phyloP scores from a whole-genome alignment of 2,113 vertebrate genomes.

The Brienomyrus longianalis region DNA sequence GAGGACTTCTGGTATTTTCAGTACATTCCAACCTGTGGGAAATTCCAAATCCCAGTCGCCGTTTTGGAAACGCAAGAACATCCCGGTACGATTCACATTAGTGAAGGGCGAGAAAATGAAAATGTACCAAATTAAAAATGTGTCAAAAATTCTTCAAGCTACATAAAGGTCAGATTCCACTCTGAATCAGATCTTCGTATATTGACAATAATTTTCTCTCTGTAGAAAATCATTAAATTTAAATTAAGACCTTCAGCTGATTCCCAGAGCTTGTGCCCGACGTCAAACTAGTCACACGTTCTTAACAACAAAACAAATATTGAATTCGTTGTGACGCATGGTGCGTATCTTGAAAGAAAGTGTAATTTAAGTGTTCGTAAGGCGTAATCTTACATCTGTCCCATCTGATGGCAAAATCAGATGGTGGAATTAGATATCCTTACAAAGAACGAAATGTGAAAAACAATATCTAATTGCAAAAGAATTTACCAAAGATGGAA shows the following conservation, averaged over 20 bases:
- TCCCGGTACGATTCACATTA: neutral
- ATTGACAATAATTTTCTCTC: constrained; percentile 2
- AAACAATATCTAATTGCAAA: neutral
- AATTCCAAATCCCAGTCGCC: neutral
- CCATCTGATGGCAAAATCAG: neutral
- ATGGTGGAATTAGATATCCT: neutral
- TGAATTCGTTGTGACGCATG: neutral
- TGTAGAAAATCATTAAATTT: neutral
- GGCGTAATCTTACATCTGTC: neutral
- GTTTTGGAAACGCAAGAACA: neutral
- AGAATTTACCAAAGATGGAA: neutral
- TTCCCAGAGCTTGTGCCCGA: neutral
- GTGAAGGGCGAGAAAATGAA: neutral
- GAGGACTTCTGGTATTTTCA: neutral
- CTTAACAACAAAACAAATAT: neutral
- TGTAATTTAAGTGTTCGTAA: neutral
- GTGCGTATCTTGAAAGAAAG: neutral
- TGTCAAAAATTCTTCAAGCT: neutral
- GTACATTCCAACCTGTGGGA: neutral
- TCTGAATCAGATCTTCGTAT: neutral
- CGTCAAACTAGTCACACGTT: neutral
- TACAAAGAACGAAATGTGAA: neutral
- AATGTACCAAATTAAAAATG: neutral
- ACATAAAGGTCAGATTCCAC: neutral
- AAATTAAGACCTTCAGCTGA: neutral